Evolutionary conservation across 2,113 vertebrate species (phyloP), one percentile per base, ranked within the genome.

Genomic region (Nestor notabilis): DNA sequence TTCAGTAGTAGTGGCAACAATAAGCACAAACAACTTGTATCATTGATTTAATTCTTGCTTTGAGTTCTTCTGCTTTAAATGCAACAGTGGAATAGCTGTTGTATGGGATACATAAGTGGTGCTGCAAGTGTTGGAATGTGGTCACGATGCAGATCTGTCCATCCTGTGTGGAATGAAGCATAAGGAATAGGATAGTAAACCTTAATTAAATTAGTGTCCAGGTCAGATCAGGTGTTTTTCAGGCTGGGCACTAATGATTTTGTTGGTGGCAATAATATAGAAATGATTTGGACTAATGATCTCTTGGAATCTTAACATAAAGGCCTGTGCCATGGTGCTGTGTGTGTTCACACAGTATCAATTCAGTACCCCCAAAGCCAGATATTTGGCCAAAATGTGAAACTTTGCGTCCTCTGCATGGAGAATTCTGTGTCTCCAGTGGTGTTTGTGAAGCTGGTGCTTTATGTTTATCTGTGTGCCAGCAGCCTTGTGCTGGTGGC

Each of bases 331-430:
- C 2, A 0, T 9, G 49, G 61, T 2, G 1, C 65, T 33, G 13
- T 31, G 3, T 0, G 1, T 61, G 17, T 89, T 84, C 70, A 37
- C 12, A 60, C 2, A 1, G 13, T 39, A n/a, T 27, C n/a, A 13
- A 2, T 63, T 77, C 19, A 5, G 7, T 29, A 53, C 46, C 74
- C 43, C 17, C 43, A 8, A 18, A 17, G 25, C 29, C n/a, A 75
- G 50, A 33, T 84, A 23, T 63, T 76, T 29, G 50, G 46, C 43
- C 50, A 75, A 35, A 85, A 58, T 1, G 10, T 12, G 17, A 64
- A 63, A 46, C 21, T 83, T 60, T 0, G 2, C 41, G 24, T 63
- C 16, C 20, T 60, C 8, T 29, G 10, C 0, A 0, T 21, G 29
- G 13, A 61, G 65, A 20, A 64, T 43, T 55, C 15, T 63, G 61